Percentiles rank a stretch among this genome's conserved stretches.
phyloP scores from a whole-genome alignment of 2,797 vertebrate species.

The Arnoldichthys spilopterus region DNA sequence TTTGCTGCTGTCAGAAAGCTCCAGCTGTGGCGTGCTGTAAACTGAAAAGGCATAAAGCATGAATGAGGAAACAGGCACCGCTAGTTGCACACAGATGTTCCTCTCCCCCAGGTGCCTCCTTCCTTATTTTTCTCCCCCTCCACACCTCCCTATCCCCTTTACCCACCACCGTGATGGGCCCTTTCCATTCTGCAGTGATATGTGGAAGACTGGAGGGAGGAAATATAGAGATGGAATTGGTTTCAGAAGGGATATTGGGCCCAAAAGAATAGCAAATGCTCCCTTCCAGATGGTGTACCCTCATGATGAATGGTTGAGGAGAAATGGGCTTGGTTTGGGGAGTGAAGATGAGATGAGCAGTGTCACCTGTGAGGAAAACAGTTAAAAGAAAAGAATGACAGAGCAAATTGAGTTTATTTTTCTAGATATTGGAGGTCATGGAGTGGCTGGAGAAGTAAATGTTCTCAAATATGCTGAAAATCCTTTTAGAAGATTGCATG shows the following conservation, averaged over 20 bases:
- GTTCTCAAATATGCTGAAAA: not conserved
- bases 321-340: conserved; percentile 24
- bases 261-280: conserved; percentile 31
- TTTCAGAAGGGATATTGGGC: conserved; percentile 30
- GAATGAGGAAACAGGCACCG: conserved; percentile 50
- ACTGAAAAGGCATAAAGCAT: conserved; percentile 58
- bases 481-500: too few species aligned
- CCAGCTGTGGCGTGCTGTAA: conserved; percentile 47
- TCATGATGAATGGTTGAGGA: conserved; percentile 35
- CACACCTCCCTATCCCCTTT: not conserved
- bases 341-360: conserved; percentile 9
- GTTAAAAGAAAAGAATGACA: not conserved
- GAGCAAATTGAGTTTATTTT: not conserved
- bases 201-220: conserved; percentile 41
- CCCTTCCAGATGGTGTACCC: conserved; percentile 49
- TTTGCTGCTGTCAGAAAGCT: conserved; percentile 39
- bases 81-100: conserved; percentile 47
- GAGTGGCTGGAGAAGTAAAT: not conserved
- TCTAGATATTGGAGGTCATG: not conserved
- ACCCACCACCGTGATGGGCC: conserved; percentile 35
- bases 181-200: conserved; percentile 38
- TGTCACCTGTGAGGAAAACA: conserved; percentile 13
- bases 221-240: conserved; percentile 44
- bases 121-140: not conserved
- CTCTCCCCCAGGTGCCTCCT: conserved; percentile 44